Conservation (phyloP, 2,113 vertebrate species). For the Polypterus bichir region DNA sequence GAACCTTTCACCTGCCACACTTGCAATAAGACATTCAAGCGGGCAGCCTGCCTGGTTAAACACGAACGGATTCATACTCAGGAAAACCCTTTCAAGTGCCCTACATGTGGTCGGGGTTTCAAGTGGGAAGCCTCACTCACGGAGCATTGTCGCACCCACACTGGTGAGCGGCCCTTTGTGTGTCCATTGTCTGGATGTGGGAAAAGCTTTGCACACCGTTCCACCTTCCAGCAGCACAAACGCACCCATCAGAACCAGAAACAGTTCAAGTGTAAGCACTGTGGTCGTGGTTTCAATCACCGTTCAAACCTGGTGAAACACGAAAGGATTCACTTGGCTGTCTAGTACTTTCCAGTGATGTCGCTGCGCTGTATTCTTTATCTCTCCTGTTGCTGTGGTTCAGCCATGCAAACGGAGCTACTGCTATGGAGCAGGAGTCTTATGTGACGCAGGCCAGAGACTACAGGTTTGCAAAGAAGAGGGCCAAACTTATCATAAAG, state of each 20-base stretch:
- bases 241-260: constrained; percentile 19
- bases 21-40: constrained; percentile 38
- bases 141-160: constrained; percentile 18
- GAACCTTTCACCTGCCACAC: constrained; percentile 26
- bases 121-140: constrained; percentile 23
- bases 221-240: constrained; percentile 32
- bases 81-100: constrained; percentile 23
- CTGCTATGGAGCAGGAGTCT: no score
- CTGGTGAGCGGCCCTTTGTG: constrained; percentile 22
- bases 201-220: constrained; percentile 33
- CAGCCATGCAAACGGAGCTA: no score
- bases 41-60: constrained; percentile 26
- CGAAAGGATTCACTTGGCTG: not conserved
- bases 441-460: no score
- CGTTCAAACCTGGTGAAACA: constrained; percentile 24
- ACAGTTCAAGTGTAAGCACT: constrained; percentile 15
- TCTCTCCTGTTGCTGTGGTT: no score
- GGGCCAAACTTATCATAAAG: no score
- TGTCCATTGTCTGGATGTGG: constrained; percentile 23
- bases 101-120: constrained; percentile 16
- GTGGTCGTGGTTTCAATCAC: constrained; percentile 17
- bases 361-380: no score
- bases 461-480: no score
- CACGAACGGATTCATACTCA: constrained; percentile 26
- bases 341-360: no score